Evolutionary conservation across 2,113 vertebrate genomes (phyloP).

Genomic region (Nibea albiflora): DNA sequence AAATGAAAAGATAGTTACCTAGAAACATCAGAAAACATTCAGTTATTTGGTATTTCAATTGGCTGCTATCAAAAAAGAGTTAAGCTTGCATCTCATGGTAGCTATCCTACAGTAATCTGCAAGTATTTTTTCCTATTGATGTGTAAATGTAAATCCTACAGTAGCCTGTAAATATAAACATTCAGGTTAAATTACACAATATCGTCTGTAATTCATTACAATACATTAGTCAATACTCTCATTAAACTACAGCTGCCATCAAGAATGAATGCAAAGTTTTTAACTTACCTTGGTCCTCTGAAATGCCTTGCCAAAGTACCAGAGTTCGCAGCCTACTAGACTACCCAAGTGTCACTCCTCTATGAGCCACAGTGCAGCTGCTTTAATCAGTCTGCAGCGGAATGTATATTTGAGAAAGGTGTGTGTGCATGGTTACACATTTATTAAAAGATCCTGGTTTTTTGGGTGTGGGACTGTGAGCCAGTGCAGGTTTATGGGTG

Average conservation of each 20-base stretch:
- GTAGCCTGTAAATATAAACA: neutral
- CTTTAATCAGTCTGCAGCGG: slow-evolving; percentile 81
- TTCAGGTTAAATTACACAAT: neutral
- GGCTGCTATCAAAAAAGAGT: neutral
- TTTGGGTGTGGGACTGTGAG: slow-evolving; percentile 82
- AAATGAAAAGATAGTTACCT: neutral
- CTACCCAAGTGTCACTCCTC: slow-evolving; percentile 38
- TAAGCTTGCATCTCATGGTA: neutral
- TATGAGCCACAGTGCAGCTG: slow-evolving; percentile 38
- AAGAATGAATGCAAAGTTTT: neutral
- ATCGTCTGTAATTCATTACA: neutral
- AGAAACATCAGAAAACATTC: neutral
- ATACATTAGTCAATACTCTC: neutral
- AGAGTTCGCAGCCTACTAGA: slow-evolving; percentile 6
- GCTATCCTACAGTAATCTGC: neutral
- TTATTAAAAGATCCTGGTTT: slow-evolving; percentile 85
- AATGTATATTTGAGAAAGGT: slow-evolving; percentile 88
- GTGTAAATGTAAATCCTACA: too few species aligned
- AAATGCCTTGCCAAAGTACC: neutral
- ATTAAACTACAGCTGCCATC: neutral
- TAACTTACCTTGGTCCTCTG: slow-evolving; percentile 56
- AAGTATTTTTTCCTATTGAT: neutral
- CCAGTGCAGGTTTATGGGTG: slow-evolving; percentile 50
- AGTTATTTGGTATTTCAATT: too few species aligned
- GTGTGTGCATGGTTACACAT: slow-evolving; percentile 84